These are phyloP conservation scores for Mayetiola destructor DNA, from an alignment of 2,888 invertebrate species.

Conservation along the genomic window DNA sequence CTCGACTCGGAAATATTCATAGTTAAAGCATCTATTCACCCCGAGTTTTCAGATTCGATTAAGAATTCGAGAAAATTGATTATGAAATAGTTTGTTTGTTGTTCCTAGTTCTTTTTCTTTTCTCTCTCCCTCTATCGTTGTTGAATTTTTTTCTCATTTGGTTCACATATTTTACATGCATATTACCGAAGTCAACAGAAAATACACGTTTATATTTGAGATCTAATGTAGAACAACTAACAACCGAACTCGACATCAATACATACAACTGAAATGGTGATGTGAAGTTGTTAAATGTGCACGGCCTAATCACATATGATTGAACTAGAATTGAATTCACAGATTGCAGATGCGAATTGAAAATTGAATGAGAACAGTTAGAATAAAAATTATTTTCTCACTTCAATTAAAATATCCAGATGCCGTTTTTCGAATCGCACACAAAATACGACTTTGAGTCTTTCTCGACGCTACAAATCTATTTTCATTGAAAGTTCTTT, in stretches of 20 bases:
- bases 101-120: constrained; percentile 5
- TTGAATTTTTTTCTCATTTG: neutral
- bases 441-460: no score
- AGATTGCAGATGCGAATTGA: neutral
- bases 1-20: no score
- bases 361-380: neutral
- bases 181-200: neutral
- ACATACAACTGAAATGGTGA: no score
- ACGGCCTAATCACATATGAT: neutral
- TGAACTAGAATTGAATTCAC: neutral
- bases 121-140: neutral
- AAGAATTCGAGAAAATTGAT: neutral
- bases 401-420: no score
- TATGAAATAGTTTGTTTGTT: constrained; percentile 7
- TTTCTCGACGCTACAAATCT: no score
- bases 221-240: neutral
- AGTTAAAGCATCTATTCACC: no score
- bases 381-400: no score
- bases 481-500: no score
- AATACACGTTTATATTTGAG: neutral
- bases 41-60: no score
- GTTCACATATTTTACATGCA: neutral
- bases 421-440: no score
- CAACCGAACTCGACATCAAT: no score
- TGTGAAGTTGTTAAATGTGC: neutral